Evolutionary conservation across 2,113 vertebrate genomes (phyloP).

Genomic region (Erythrocebus patas): DNA sequence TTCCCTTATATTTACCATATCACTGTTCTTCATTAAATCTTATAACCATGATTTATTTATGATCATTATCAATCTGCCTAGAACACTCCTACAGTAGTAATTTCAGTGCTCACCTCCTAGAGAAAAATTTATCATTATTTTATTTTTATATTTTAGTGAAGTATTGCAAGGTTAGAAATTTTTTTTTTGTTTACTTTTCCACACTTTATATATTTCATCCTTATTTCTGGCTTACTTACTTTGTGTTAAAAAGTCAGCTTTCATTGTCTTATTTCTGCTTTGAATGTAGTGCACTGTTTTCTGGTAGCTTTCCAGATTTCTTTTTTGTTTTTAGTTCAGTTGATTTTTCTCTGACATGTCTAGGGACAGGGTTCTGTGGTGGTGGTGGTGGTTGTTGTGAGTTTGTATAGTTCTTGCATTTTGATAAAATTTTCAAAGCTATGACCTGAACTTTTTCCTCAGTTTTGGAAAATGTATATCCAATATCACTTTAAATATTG

Average conservation of each 20-base stretch:
- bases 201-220: neutral
- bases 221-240: neutral
- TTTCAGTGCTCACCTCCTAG: neutral
- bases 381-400: neutral
- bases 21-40: neutral
- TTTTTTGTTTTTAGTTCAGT: neutral
- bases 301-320: neutral
- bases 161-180: neutral
- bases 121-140: neutral
- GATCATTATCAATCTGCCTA: neutral
- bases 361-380: neutral
- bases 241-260: neutral
- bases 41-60: neutral
- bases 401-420: neutral
- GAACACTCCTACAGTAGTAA: neutral
- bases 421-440: neutral
- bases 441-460: neutral
- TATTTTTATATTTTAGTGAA: neutral
- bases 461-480: neutral
- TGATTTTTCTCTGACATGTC: neutral
- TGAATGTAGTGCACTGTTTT: neutral
- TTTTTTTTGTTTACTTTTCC: neutral
- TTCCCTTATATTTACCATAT: neutral
- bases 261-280: neutral
- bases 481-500: neutral